These are phyloP conservation scores for Drosophila chauvacae DNA, from an alignment of 1,140 invertebrate genomes.

Conservation along the genomic window DNA sequence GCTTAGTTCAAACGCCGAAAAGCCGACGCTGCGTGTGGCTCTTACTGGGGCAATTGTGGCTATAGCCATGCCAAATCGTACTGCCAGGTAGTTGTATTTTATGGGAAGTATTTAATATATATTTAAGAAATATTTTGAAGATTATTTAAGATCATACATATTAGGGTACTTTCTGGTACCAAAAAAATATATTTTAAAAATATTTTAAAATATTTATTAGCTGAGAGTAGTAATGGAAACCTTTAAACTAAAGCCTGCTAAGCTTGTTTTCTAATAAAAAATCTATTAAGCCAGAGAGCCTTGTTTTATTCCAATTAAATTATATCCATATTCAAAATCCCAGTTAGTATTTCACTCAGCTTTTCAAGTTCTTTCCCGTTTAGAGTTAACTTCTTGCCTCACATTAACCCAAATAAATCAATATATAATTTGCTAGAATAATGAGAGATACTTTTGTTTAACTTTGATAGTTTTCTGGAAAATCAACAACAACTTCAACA, in stretches of 20 bases:
- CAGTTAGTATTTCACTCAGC: not conserved
- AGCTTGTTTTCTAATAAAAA: not conserved
- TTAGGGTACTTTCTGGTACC: not conserved
- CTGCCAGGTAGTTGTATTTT: not conserved
- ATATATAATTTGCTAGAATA: constrained; percentile 14
- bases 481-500: not conserved
- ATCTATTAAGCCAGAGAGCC: not conserved
- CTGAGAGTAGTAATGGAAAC: not conserved
- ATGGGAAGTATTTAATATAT: not conserved
- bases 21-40: constrained; percentile 76
- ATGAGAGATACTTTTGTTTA: constrained; percentile 26
- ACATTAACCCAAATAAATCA: constrained; percentile 14
- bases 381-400: not conserved
- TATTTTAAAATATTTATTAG: not conserved
- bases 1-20: constrained; percentile 75
- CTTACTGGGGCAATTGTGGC: not conserved
- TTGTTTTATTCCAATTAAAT: not conserved
- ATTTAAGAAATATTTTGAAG: not conserved
- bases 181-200: not conserved
- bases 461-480: constrained; percentile 22
- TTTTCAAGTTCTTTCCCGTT: not conserved
- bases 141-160: not conserved
- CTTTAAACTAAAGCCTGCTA: not conserved
- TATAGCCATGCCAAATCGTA: not conserved
- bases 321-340: not conserved